Evolutionary conservation across 2,888 invertebrate genomes (phyloP).

Genomic region (Pristionchus fissidentatus): DNA sequence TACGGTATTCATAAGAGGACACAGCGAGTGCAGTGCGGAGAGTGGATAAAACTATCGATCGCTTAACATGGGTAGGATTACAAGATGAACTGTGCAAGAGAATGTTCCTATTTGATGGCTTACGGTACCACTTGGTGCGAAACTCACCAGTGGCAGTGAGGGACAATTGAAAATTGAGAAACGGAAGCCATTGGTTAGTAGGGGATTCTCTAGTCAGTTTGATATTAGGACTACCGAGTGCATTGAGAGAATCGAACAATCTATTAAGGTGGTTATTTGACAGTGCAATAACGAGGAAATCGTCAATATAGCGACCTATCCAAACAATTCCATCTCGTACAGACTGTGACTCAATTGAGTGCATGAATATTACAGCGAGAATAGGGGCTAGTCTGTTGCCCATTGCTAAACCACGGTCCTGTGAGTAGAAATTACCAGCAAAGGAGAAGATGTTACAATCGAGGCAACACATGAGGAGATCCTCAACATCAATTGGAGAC

Average conservation of each 20-base stretch:
- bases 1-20: too few relatives aligned
- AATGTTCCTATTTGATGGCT: constrained; percentile 19
- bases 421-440: background rate
- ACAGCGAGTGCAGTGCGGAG: constrained; percentile 19
- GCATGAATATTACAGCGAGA: constrained; percentile 34
- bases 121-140: constrained; percentile 13
- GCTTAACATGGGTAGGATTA: constrained; percentile 15
- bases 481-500: background rate
- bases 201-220: constrained; percentile 20
- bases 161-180: constrained; percentile 32
- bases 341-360: constrained; percentile 4
- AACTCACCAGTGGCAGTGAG: background rate
- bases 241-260: background rate
- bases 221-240: background rate
- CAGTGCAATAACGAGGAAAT: background rate
- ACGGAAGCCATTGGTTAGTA: background rate
- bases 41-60: background rate
- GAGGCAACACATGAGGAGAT: background rate
- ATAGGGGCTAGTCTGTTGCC: constrained; percentile 34
- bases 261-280: background rate
- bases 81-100: background rate
- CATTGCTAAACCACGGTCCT: constrained; percentile 30
- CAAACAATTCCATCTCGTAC: constrained; percentile 15
- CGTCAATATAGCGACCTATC: constrained; percentile 28
- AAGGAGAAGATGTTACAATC: constrained; percentile 24